These are phyloP conservation scores for Tiliqua scincoides DNA, from an alignment of 2,113 vertebrate genomes.

Conservation along the genomic window DNA sequence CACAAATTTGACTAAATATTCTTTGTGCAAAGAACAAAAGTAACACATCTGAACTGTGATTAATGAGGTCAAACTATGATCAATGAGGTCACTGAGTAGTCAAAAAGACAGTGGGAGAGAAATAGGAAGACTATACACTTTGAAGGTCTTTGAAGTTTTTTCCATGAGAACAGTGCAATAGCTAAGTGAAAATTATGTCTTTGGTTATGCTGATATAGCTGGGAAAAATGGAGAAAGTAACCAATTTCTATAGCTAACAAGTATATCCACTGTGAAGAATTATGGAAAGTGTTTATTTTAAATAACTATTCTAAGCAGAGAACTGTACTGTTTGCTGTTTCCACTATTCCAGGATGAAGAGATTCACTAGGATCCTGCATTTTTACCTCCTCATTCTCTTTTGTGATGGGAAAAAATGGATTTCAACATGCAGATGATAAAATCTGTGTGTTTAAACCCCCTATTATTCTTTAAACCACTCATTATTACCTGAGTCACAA, in stretches of 20 bases:
- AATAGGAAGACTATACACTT: too few relatives aligned
- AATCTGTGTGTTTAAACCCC: too few relatives aligned
- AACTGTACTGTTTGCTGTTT: constrained; percentile 5
- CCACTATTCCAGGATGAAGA: constrained; percentile 55
- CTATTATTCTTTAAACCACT: constrained; percentile 59
- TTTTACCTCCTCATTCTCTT: constrained; percentile 46
- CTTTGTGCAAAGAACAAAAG: too few relatives aligned
- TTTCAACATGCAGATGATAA: neutral
- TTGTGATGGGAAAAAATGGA: neutral
- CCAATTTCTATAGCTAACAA: neutral
- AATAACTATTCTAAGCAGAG: neutral
- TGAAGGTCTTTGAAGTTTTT: too few relatives aligned
- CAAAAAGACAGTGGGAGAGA: neutral
- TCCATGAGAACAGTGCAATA: neutral
- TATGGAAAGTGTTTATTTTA: neutral
- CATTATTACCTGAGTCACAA: constrained; percentile 50
- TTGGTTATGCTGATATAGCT: neutral
- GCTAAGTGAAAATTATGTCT: neutral
- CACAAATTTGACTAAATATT: too few relatives aligned
- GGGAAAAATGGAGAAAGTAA: neutral
- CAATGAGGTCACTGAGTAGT: neutral
- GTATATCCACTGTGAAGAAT: neutral
- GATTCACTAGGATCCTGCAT: constrained; percentile 13
- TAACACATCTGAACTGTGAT: too few relatives aligned
- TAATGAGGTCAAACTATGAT: neutral